phyloP scores from a whole-genome alignment of 2,113 vertebrate species.

The Pelvicachromis taeniatus region DNA sequence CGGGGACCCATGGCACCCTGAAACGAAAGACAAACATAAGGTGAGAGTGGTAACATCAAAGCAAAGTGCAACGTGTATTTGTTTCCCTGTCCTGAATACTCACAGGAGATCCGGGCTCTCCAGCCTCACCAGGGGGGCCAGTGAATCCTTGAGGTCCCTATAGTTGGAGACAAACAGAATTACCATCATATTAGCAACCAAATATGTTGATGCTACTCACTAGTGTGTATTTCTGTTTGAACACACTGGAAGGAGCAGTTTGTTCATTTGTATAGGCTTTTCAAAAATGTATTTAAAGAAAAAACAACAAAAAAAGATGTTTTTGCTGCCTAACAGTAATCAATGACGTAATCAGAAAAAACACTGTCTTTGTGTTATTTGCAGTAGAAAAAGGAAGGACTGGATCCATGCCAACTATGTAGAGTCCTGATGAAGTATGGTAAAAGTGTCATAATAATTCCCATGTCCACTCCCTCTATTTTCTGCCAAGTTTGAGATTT shows the following conservation, averaged over 20 bases:
- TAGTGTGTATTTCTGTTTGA: not conserved
- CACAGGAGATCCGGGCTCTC: constrained; percentile 89
- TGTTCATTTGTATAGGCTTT: not conserved
- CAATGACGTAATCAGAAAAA: not conserved
- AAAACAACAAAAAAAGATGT: not conserved
- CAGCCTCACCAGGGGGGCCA: constrained; percentile 94
- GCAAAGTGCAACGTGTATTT: not conserved
- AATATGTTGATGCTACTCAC: not conserved
- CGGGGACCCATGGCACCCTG: constrained; percentile 97
- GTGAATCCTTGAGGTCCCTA: constrained; percentile 98
- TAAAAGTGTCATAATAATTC: not conserved
- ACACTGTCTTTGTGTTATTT: not conserved
- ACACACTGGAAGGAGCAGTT: not conserved
- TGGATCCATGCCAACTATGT: not conserved
- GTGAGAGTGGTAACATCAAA: not conserved
- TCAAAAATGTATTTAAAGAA: not conserved
- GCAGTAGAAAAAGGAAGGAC: not conserved
- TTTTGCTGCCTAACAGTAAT: not conserved
- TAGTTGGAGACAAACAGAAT: not conserved
- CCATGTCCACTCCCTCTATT: not conserved
- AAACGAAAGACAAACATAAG: not conserved
- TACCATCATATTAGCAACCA: not conserved
- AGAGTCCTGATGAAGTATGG: no score
- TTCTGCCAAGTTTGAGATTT: not conserved
- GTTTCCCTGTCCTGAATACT: constrained; percentile 64